A percentile compares a stretch with the other conserved stretches of the same genome.
Evolutionary conservation across 2,888 invertebrate species (phyloP).

Genomic region (Archips crataeganus): DNA sequence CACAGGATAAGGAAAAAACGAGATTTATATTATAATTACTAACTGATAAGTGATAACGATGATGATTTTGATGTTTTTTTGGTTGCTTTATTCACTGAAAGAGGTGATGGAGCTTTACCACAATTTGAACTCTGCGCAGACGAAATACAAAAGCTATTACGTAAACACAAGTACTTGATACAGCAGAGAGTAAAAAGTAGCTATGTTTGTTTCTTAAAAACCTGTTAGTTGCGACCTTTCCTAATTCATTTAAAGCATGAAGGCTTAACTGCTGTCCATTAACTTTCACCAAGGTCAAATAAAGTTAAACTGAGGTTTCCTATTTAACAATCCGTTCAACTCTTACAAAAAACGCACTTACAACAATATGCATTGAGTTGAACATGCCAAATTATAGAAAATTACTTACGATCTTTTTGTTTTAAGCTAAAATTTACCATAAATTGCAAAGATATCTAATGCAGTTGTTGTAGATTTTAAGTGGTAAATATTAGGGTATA

Average conservation of each 20-base stretch:
- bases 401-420: not conserved
- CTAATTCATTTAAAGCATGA: slow-evolving; percentile 25
- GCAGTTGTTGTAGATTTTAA: not conserved
- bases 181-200: too few relatives aligned
- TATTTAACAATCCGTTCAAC: not conserved
- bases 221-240: not conserved
- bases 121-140: too few relatives aligned
- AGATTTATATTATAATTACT: too few relatives aligned
- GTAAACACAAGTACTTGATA: too few relatives aligned
- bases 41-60: too few relatives aligned
- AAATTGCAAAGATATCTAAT: not conserved
- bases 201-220: not conserved
- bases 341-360: not conserved
- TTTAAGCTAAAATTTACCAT: not conserved
- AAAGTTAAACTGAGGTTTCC: slow-evolving; percentile 16
- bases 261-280: slow-evolving; percentile 9
- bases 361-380: not conserved
- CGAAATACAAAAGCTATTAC: too few relatives aligned
- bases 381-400: not conserved
- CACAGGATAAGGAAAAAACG: too few relatives aligned
- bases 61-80: too few relatives aligned
- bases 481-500: not conserved
- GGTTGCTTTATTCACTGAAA: too few relatives aligned
- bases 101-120: too few relatives aligned
- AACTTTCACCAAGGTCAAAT: slow-evolving; percentile 23